Percentiles rank a stretch among this genome's conserved stretches.
These are phyloP conservation scores for Atractosteus spatula DNA, from an alignment of 2,113 vertebrate genomes.

Conservation along the genomic window DNA sequence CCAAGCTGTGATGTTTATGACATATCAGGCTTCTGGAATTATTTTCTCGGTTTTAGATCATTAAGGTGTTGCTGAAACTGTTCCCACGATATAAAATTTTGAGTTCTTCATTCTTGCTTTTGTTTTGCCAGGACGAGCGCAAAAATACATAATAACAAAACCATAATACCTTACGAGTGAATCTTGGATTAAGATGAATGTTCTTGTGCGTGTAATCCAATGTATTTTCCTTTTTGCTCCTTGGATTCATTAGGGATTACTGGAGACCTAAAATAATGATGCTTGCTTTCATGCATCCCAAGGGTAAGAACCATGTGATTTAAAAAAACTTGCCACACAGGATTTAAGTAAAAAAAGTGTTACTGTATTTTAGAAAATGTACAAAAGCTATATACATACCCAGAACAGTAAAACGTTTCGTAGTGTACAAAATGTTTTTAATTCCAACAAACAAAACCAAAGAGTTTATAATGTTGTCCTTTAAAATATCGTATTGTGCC, in stretches of 20 bases:
- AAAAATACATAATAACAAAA: neutral
- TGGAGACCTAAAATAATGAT: constrained; percentile 16
- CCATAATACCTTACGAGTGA: neutral
- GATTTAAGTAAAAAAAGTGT: constrained; percentile 59
- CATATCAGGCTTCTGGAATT: too few relatives aligned
- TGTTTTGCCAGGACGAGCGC: too few relatives aligned
- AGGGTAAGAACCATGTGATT: constrained; percentile 25
- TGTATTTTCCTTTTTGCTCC: constrained; percentile 6
- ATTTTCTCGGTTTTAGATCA: too few relatives aligned
- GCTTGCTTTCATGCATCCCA: constrained; percentile 30
- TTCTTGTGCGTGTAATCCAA: constrained; percentile 17
- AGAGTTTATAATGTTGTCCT: constrained; percentile 29
- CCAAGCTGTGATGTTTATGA: too few relatives aligned
- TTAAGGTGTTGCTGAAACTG: too few relatives aligned
- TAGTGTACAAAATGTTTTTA: constrained; percentile 49
- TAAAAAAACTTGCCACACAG: constrained; percentile 42
- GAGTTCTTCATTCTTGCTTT: too few relatives aligned
- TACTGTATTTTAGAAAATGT: constrained; percentile 89
- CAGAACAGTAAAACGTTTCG: constrained; percentile 53
- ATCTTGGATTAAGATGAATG: constrained; percentile 20
- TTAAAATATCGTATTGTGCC: constrained; percentile 33
- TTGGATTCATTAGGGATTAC: constrained; percentile 19
- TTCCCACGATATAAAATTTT: too few relatives aligned
- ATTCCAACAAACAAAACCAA: constrained; percentile 46
- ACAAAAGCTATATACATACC: constrained; percentile 91